Conservation (phyloP, 53 echinoderm and acorn worm genomes). For the Zoroaster sp. region DNA sequence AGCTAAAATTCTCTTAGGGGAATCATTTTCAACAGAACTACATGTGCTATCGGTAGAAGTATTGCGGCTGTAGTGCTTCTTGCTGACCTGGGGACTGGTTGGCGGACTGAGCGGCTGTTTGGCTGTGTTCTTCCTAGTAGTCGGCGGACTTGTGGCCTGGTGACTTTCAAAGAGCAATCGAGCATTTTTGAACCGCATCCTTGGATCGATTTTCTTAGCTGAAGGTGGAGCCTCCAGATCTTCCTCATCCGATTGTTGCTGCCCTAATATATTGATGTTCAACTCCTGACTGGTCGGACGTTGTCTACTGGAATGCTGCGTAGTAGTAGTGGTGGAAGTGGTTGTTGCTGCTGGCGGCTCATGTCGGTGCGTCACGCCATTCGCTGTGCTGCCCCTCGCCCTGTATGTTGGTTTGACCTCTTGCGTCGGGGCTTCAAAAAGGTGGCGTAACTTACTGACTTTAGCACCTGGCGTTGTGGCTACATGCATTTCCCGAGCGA, state of each 20-base stretch:
- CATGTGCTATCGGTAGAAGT: slow-evolving; percentile 49
- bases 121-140: slow-evolving; percentile 35
- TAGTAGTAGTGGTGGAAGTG: background rate
- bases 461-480: slow-evolving; percentile 65
- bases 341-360: background rate
- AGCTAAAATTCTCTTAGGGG: slow-evolving; percentile 34
- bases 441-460: slow-evolving; percentile 74
- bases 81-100: slow-evolving; percentile 64
- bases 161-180: slow-evolving; percentile 65
- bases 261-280: slow-evolving; percentile 30
- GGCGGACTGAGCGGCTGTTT: slow-evolving; percentile 59
- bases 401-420: slow-evolving; percentile 6
- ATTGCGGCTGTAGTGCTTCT: slow-evolving; percentile 62
- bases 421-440: slow-evolving; percentile 62
- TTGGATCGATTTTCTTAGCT: slow-evolving; percentile 53
- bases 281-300: slow-evolving; percentile 55
- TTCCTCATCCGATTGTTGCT: slow-evolving; percentile 47
- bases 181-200: slow-evolving; percentile 61
- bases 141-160: slow-evolving; percentile 61
- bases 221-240: slow-evolving; percentile 1
- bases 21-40: slow-evolving; percentile 43
- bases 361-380: background rate
- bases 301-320: slow-evolving; percentile 43
- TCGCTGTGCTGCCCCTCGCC: slow-evolving; percentile 2
- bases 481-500: slow-evolving; percentile 58